Conservation (phyloP, 2,113 vertebrate species). For the Ornithorhynchus anatinus region DNA sequence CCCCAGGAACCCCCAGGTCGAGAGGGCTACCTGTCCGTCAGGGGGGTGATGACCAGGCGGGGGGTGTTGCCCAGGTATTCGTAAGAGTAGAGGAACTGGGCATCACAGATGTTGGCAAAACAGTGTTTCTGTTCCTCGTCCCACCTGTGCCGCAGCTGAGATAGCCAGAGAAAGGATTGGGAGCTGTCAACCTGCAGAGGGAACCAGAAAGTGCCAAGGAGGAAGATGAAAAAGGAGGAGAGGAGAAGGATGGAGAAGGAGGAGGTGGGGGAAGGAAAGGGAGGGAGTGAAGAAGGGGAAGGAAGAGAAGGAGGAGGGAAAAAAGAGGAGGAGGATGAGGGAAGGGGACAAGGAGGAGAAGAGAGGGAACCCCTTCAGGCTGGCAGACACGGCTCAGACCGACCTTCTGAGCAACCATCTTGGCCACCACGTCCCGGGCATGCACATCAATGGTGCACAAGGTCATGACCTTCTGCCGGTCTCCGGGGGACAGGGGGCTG, state of each 20-base stretch:
- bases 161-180: slow-evolving; percentile 93
- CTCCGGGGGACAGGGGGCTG: slow-evolving; percentile 85
- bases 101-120: slow-evolving; percentile 93
- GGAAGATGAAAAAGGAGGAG: background rate
- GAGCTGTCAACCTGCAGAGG: slow-evolving; percentile 83
- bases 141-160: slow-evolving; percentile 93
- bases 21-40: slow-evolving; percentile 97
- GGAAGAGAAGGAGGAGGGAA: background rate
- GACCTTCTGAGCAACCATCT: slow-evolving; percentile 92
- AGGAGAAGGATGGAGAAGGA: background rate
- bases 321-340: background rate
- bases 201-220: background rate
- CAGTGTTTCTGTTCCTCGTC: slow-evolving; percentile 86
- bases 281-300: background rate
- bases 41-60: slow-evolving; percentile 92
- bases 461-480: slow-evolving; percentile 97
- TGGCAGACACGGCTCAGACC: background rate
- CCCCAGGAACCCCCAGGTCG: background rate
- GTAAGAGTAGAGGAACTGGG: slow-evolving; percentile 91
- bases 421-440: slow-evolving; percentile 92
- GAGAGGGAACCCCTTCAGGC: too few species aligned
- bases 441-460: slow-evolving; percentile 97
- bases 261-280: background rate
- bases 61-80: slow-evolving; percentile 97
- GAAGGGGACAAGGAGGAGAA: background rate